Conservation (phyloP, 2,797 vertebrate genomes). For the Sitta carolinensis region DNA sequence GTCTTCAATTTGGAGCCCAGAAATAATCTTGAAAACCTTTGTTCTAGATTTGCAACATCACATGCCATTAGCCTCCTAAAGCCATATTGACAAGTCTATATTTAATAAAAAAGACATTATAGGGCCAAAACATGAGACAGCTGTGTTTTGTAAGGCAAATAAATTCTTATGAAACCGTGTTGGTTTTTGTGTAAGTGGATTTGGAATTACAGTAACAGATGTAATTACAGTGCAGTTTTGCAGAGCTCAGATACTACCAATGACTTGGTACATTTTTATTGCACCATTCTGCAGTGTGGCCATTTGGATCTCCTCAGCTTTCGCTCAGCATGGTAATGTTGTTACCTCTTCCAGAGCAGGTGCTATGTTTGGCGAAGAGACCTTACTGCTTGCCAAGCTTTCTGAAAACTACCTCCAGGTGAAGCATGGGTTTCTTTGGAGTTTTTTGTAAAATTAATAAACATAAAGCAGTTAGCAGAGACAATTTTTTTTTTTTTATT, state of each 20-base stretch:
- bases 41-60: neutral
- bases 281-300: neutral
- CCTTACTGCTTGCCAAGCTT: neutral
- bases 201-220: neutral
- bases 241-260: neutral
- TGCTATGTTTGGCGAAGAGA: neutral
- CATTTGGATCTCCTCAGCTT: neutral
- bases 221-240: neutral
- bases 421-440: neutral
- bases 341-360: conserved; percentile 17
- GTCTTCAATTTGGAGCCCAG: neutral
- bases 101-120: neutral
- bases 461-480: neutral
- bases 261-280: neutral
- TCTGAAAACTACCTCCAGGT: neutral
- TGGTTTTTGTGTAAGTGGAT: neutral
- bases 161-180: neutral
- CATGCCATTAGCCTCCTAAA: neutral
- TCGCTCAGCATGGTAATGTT: neutral
- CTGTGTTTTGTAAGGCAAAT: neutral
- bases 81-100: neutral
- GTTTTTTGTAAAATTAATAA: neutral
- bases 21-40: neutral
- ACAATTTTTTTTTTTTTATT: neutral
- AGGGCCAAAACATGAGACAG: neutral